Evolutionary conservation across 2,888 invertebrate species (phyloP), one percentile per base, ranked within the genome.

Genomic region (Phymatocera aterrima): DNA sequence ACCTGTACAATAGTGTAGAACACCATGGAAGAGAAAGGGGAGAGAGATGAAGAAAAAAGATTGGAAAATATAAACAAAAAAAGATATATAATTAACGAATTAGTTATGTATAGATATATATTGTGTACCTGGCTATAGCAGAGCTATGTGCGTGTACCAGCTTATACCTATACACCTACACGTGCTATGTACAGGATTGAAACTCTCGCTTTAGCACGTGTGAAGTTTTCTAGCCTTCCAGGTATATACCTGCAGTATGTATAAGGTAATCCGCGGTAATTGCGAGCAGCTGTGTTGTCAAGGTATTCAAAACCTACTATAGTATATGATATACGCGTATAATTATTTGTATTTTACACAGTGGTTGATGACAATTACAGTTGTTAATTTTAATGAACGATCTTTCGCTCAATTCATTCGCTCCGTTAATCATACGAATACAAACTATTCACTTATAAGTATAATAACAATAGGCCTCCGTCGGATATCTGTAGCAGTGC

Each of bases 181-280:
- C n/a, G n/a, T n/a, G n/a, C n/a, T n/a, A n/a, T n/a, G n/a, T 68
- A 15, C 43, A 68, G 24, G 68, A 46, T 68, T 15, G 28, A 68
- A 28, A 68, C 68, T 68, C 46, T 68, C 46, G 68, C 28, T 68
- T 46, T 46, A 46, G n/a, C 61, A 64, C 34, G 37, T 64, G 34
- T 64, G 61, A 64, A 37, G 34, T 64, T n/a, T 21, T 46, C 43
- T 28, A 28, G 12, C n/a, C n/a, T 15, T 51, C 1, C 6, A 51
- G 12, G 1, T 40, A 10, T 40, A 3, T 40, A 40, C 5, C 51
- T n/a, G n/a, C n/a, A n/a, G n/a, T n/a, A n/a, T n/a, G n/a, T n/a
- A n/a, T n/a, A n/a, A n/a, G n/a, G n/a, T n/a, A n/a, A n/a, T n/a
- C n/a, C 8, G 1, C 18, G 51, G 34, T 64, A 64, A 64, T 64